Base-by-base conservation (phyloP, 2,797 vertebrate genomes). In the Brachymystax lenok region DNA sequence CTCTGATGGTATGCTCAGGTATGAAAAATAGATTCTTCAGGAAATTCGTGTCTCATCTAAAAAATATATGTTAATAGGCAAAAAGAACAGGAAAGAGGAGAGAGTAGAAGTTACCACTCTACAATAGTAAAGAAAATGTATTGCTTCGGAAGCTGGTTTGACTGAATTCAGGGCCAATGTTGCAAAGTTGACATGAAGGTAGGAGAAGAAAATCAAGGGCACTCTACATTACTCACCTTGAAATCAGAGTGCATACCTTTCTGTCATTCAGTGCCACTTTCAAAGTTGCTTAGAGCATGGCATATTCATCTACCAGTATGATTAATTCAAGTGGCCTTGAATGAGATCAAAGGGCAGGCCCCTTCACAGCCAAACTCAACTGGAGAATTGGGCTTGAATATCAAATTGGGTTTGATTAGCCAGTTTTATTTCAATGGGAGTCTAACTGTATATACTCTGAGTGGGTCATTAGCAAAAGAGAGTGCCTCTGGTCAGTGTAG, bases 241-340 rank as follows among this genome's bases (percentile, higher is more conserved):
- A 70, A 69, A 35, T 21, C 5, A 33, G 17, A 35, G 51, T 46
- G 40, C 27, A 28, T 28, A 56, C 66, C 28, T 75, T 54, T 75
- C 50, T 63, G 35, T 64, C 75, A 71, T 71, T 72, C 40, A 59
- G 16, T 46, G 10, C 3, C 5, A 27, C 40, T 46, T 13, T 46
- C 40, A 46, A 46, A 46, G 40, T 46, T 10, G 10, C 40, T 12
- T 46, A 3, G 10, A 13, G 40, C 16, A 56, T 35, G 67, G 16
- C 35, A 30, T 33, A 28, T 50, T 76, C 21, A 50, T 61, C 75
- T 54, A 19, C 21, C 52, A 3, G 1, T 56, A 10, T 71, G 68
- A 59, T 71, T 76, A 24, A 71, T 71, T 77, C 75, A 51, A 63
- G 54, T 51, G 59, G 56, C 46, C 72, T 51, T 67, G 73, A 56